phyloP scores from a whole-genome alignment of 1,140 invertebrate species.

The Listronotus oregonensis region DNA sequence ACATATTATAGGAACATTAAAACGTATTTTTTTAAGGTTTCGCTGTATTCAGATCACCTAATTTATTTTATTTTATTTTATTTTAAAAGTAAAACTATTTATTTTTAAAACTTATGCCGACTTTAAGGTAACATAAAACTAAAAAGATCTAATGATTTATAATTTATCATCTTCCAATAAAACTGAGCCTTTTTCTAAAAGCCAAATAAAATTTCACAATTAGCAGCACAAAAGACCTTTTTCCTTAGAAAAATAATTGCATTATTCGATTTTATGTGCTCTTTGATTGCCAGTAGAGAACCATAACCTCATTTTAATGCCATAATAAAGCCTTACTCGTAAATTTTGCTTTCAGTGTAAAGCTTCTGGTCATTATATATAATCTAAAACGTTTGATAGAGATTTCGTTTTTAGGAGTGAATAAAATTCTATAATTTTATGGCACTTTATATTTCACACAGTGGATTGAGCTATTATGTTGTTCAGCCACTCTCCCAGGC shows the following conservation, averaged over 20 bases:
- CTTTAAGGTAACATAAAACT: no score
- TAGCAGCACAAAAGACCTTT: slow-evolving; percentile 28
- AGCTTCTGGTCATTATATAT: slow-evolving; percentile 48
- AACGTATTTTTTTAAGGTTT: no score
- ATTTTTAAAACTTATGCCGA: no score
- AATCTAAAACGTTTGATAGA: slow-evolving; percentile 49
- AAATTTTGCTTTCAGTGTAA: slow-evolving; percentile 44
- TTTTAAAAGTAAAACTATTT: no score
- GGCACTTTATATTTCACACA: slow-evolving; percentile 52
- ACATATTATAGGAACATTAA: no score
- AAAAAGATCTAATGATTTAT: not conserved
- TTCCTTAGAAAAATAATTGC: slow-evolving; percentile 35
- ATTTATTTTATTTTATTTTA: no score
- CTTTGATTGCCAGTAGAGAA: slow-evolving; percentile 36
- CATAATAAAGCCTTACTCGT: slow-evolving; percentile 41
- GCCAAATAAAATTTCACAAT: slow-evolving; percentile 23
- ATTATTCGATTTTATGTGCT: slow-evolving; percentile 35
- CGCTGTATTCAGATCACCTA: no score
- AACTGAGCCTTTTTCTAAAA: not conserved
- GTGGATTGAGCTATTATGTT: slow-evolving; percentile 50
- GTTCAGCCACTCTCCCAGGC: slow-evolving; percentile 41
- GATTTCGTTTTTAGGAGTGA: slow-evolving; percentile 47
- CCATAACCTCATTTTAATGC: slow-evolving; percentile 43
- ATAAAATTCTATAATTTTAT: slow-evolving; percentile 54
- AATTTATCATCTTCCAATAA: slow-evolving; percentile 9